Evolutionary conservation across 2,888 invertebrate species (phyloP).

Genomic region (Axea sp.): DNA sequence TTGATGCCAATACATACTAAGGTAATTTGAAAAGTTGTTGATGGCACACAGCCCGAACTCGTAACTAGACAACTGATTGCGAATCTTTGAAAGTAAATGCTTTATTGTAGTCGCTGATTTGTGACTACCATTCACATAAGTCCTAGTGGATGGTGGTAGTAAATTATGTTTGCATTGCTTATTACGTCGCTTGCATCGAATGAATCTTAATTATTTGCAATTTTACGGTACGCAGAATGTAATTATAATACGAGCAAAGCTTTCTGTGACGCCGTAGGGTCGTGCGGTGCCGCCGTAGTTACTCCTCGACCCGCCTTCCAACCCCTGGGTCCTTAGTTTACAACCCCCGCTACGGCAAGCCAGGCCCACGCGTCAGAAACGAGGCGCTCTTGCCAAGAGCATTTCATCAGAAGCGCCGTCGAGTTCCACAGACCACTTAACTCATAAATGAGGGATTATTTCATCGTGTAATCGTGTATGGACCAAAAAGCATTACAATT

Average conservation of each 20-base stretch:
- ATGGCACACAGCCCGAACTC: not conserved
- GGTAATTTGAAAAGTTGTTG: slow-evolving; percentile 14
- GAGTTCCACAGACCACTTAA: slow-evolving; percentile 78
- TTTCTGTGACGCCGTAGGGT: slow-evolving; percentile 71
- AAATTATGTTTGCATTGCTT: slow-evolving; percentile 68
- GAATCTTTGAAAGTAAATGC: slow-evolving; percentile 45
- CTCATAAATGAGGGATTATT: slow-evolving; percentile 79
- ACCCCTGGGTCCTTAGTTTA: slow-evolving; percentile 64
- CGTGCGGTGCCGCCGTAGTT: slow-evolving; percentile 69
- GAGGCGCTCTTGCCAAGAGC: slow-evolving; percentile 74
- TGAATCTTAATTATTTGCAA: slow-evolving; percentile 76
- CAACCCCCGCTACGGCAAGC: slow-evolving; percentile 61
- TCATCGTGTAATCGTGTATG: slow-evolving; percentile 77
- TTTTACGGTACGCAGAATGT: slow-evolving; percentile 74
- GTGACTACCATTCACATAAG: slow-evolving; percentile 47
- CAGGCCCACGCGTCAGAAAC: slow-evolving; percentile 69
- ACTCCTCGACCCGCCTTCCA: slow-evolving; percentile 68
- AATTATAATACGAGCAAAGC: slow-evolving; percentile 75
- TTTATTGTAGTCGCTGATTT: slow-evolving; percentile 55
- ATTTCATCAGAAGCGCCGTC: slow-evolving; percentile 77
- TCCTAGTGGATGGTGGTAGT: slow-evolving; percentile 51
- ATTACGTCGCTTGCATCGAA: slow-evolving; percentile 70
- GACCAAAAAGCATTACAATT: slow-evolving; percentile 78
- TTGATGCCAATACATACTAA: not conserved
- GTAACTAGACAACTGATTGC: slow-evolving; percentile 35